phyloP scores from a whole-genome alignment of 2,888 invertebrate genomes.

The Sarcophaga carnaria region DNA sequence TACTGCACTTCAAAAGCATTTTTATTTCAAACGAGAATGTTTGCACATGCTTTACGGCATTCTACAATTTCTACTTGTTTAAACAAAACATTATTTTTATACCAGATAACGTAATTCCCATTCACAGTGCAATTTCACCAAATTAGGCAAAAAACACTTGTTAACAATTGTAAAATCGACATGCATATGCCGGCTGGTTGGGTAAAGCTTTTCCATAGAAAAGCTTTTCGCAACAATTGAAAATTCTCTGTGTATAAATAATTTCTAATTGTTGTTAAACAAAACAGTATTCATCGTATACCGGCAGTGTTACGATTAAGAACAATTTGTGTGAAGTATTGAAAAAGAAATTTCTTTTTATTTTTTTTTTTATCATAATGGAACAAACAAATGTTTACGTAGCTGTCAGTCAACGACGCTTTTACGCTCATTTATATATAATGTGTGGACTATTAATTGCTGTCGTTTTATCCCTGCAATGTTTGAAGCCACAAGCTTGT shows the following conservation, averaged over 20 bases:
- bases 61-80: background rate
- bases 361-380: slow-evolving; percentile 13
- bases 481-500: background rate
- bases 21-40: too few species aligned
- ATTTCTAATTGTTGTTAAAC: background rate
- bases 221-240: background rate
- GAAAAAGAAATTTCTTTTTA: background rate
- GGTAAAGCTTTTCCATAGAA: background rate
- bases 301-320: slow-evolving; percentile 1
- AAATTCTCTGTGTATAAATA: background rate
- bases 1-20: too few species aligned
- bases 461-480: background rate
- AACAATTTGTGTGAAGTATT: background rate
- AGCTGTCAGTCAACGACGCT: too few species aligned
- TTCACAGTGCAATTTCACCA: background rate
- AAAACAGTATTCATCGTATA: background rate
- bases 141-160: background rate
- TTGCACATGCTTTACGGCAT: too few species aligned
- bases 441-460: background rate
- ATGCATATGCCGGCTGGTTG: background rate
- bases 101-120: background rate
- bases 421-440: too few species aligned
- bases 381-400: slow-evolving; percentile 20
- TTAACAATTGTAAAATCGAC: background rate
- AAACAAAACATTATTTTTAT: background rate